These are phyloP conservation scores for Acropora tenuis DNA, from an alignment of 64 coral and sea anemone species.

Conservation along the genomic window DNA sequence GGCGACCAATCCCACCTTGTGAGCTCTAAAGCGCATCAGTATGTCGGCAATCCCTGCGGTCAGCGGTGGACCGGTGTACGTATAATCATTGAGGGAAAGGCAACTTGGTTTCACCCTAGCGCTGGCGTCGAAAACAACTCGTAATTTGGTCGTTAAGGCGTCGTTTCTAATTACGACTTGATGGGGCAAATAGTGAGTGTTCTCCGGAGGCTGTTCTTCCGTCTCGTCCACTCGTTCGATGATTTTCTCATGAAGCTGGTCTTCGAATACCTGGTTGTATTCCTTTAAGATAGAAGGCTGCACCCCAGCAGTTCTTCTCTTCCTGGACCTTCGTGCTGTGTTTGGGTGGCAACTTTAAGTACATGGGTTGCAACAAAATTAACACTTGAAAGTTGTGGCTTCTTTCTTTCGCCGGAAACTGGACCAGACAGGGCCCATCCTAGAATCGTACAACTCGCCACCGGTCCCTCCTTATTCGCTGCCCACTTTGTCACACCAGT, in stretches of 20 bases:
- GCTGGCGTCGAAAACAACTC: too few species aligned
- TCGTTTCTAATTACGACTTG: constrained; percentile 46
- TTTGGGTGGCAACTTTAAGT: background rate
- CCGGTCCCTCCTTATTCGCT: constrained; percentile 9
- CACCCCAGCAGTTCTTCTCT: background rate
- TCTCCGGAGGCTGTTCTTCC: constrained; percentile 31
- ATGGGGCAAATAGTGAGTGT: constrained; percentile 3
- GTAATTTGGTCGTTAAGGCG: constrained; percentile 65
- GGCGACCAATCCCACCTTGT: too few species aligned
- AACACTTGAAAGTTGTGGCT: background rate
- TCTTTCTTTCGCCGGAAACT: background rate
- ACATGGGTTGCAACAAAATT: constrained; percentile 30
- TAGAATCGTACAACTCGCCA: constrained; percentile 17
- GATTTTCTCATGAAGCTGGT: constrained; percentile 40
- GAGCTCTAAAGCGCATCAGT: too few species aligned
- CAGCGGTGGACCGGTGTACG: too few species aligned
- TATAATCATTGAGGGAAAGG: too few species aligned
- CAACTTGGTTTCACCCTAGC: too few species aligned
- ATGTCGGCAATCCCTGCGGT: too few species aligned
- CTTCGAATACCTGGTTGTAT: constrained; percentile 42
- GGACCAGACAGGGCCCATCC: constrained; percentile 41
- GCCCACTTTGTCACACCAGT: constrained; percentile 47
- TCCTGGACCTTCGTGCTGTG: background rate
- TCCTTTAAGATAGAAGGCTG: background rate
- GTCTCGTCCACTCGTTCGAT: constrained; percentile 63